Evolutionary conservation across 2,888 invertebrate species (phyloP), one percentile per base, ranked within the genome.

Genomic region (Ptycholaimellus sp.): DNA sequence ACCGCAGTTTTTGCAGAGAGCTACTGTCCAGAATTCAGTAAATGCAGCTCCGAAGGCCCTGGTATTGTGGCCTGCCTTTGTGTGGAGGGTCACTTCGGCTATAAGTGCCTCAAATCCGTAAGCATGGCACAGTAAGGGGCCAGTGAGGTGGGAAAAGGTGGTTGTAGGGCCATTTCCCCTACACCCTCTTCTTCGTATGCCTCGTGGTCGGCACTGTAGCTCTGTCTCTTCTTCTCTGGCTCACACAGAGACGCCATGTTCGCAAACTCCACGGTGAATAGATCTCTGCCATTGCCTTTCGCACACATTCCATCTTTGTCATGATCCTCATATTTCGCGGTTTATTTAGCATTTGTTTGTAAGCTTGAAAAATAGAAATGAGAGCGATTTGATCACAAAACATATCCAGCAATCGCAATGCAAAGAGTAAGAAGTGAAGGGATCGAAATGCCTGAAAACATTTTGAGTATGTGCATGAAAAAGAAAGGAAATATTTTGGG

Each of bases 21-120:
- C 28, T 4, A 28, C 28, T 28, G 28, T 14, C 13, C 28, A 3
- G 13, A 4, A 14, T 7, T 7, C 27, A 35, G 35, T 17, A 4
- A 7, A 14, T 35, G 35, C 28, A 17, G 3, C 11, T 3, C 18
- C 25, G 35, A 23, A 3, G 35, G 35, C 3, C 35, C 35, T 3
- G 35, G 35, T 13, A 11, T 35, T 3, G 16, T 35, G 23, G 11
- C 3, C n/a, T 35, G 35, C 35, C 27, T 7, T 16, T 35, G 35
- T 18, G 18, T 27, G 3, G 35, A 25, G 6, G 35, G 27, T 9
- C 17, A 14, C 20, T 17, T 19, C 14, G 35, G 35, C n/a, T 35
- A 35, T 27, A 23, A 25, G 22, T 35, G 35, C 18, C 23, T 34
- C 16, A 20, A 22, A 5, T 13, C 7, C 11, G 30, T 30, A 6